Conservation (phyloP, 35 echinoderm and acorn worm genomes). For the Apostichopus japonicus region DNA sequence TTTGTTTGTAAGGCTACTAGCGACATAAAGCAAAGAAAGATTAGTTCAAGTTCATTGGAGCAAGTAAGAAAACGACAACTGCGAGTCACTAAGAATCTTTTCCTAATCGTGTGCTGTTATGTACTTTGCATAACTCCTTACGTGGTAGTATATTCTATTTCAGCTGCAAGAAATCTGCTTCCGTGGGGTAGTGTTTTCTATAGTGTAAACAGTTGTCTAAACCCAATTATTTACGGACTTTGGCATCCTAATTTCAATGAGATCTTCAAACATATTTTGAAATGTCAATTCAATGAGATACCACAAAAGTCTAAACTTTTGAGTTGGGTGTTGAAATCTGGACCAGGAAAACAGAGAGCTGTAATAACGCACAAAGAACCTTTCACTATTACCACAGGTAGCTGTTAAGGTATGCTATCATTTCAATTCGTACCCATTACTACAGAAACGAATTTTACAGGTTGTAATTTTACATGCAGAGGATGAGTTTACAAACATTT, state of each 20-base stretch:
- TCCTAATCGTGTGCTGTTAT: constrained; percentile 1
- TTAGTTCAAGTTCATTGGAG: neutral
- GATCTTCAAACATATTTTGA: neutral
- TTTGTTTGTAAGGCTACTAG: neutral
- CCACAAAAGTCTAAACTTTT: neutral
- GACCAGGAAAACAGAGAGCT: too few relatives aligned
- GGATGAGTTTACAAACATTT: too few relatives aligned
- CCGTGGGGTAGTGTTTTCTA: too few relatives aligned
- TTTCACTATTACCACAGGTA: too few relatives aligned
- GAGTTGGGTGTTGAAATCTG: neutral
- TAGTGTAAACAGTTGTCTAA: too few relatives aligned
- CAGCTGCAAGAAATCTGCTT: neutral
- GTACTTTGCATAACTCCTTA: constrained; percentile 15
- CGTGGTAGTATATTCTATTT: neutral
- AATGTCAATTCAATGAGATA: neutral
- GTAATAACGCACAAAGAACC: too few relatives aligned
- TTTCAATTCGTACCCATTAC: too few relatives aligned
- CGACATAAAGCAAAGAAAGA: too few relatives aligned
- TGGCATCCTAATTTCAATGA: constrained; percentile 2
- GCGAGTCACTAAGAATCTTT: constrained; percentile 20
- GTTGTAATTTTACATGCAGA: too few relatives aligned
- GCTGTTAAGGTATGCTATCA: too few relatives aligned
- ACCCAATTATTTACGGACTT: neutral
- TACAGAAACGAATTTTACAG: too few relatives aligned
- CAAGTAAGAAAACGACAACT: neutral